phyloP scores from a whole-genome alignment of 1,140 invertebrate genomes.

The Hetaerina americana region DNA sequence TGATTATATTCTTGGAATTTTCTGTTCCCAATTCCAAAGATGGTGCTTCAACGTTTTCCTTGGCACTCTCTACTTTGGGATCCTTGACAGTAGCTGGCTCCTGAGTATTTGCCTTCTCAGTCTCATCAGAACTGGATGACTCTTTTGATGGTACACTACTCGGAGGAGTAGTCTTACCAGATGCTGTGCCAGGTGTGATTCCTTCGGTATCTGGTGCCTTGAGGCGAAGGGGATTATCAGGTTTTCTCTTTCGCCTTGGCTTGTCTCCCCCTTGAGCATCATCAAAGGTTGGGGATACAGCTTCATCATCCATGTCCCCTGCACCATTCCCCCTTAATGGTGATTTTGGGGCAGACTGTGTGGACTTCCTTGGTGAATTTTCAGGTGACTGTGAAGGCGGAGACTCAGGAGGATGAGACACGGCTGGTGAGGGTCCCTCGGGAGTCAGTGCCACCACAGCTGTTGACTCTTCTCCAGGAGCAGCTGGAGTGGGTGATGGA shows the following conservation, averaged over 20 bases:
- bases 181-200: not conserved
- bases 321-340: not conserved
- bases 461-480: not conserved
- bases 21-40: not conserved
- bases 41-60: no score
- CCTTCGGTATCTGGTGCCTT: slow-evolving; percentile 2
- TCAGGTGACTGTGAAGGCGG: not conserved
- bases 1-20: not conserved
- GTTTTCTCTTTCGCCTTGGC: not conserved
- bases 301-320: not conserved
- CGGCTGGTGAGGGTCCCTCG: not conserved
- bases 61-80: not conserved
- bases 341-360: not conserved
- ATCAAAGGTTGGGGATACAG: slow-evolving; percentile 3
- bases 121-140: not conserved
- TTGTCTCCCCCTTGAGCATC: not conserved
- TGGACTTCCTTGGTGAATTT: not conserved
- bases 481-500: not conserved
- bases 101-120: not conserved
- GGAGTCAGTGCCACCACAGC: not conserved
- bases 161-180: not conserved
- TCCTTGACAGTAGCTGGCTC: not conserved
- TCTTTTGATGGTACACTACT: not conserved
- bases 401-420: not conserved
- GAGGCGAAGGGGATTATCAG: not conserved